Evolutionary conservation across 2,888 invertebrate genomes (phyloP).

Genomic region (Drosophila greeni): DNA sequence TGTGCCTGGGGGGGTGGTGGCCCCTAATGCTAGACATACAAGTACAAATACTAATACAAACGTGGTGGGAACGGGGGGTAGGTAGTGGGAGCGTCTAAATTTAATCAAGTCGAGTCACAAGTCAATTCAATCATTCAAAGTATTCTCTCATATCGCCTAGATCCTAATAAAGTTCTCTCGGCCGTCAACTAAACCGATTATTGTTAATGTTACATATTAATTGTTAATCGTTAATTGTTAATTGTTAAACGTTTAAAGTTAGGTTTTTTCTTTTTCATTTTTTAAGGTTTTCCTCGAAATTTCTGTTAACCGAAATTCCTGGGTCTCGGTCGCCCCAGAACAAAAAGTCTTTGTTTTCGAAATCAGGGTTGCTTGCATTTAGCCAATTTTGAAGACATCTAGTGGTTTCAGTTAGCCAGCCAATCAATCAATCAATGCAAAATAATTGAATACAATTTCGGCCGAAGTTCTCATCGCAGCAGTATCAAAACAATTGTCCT

Average conservation of each 20-base stretch:
- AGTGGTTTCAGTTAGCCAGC: constrained; percentile 55
- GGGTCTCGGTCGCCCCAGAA: constrained; percentile 44
- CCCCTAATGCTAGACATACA: constrained; percentile 45
- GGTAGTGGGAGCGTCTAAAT: constrained; percentile 33
- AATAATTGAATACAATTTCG: constrained; percentile 53
- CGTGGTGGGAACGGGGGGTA: constrained; percentile 20
- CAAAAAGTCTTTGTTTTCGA: constrained; percentile 64
- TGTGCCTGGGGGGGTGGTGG: constrained; percentile 16
- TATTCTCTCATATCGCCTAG: constrained; percentile 49
- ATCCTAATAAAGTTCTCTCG: constrained; percentile 52
- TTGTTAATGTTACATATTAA: constrained; percentile 40
- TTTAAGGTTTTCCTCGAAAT: constrained; percentile 20
- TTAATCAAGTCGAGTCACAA: constrained; percentile 47
- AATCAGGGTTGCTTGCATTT: constrained; percentile 48
- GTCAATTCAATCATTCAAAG: constrained; percentile 42
- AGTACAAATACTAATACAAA: constrained; percentile 29
- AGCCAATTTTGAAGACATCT: constrained; percentile 74
- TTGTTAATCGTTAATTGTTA: constrained; percentile 19
- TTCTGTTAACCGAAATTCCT: constrained; percentile 45
- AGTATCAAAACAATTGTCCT: constrained; percentile 55
- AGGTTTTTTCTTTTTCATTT: background rate
- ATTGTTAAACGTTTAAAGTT: background rate
- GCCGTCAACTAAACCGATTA: constrained; percentile 50
- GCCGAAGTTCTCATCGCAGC: constrained; percentile 47
- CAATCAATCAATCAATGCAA: constrained; percentile 57